These are phyloP conservation scores for Chelonia mydas DNA, from an alignment of 2,797 vertebrate genomes.

Conservation along the genomic window DNA sequence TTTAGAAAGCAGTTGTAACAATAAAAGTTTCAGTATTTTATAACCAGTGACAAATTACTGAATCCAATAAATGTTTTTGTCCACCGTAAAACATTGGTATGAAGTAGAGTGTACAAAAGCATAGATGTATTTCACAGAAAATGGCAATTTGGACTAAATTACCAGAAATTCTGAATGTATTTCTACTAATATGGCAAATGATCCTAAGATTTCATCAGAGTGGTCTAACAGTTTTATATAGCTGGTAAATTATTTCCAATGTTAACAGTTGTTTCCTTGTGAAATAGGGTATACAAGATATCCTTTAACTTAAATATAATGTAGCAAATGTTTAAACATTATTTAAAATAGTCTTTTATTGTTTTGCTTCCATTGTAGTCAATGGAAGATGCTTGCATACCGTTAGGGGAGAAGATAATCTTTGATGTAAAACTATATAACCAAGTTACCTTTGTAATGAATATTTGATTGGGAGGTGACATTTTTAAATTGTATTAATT, in stretches of 20 bases:
- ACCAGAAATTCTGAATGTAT: not conserved
- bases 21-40: slow-evolving; percentile 36
- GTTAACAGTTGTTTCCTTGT: not conserved
- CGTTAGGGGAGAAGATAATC: rapidly evolving
- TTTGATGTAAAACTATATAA: not conserved
- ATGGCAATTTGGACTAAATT: not conserved
- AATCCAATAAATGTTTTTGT: slow-evolving; percentile 26
- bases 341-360: not conserved
- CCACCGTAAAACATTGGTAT: not conserved
- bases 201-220: not conserved
- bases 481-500: not conserved
- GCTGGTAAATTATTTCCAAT: not conserved
- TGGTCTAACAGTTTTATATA: not conserved
- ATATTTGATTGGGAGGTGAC: not conserved
- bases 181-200: not conserved
- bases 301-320: not conserved
- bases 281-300: not conserved
- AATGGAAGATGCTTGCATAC: not conserved
- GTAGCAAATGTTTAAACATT: not conserved
- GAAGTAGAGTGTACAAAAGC: not conserved
- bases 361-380: not conserved
- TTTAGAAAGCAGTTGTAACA: slow-evolving; percentile 49
- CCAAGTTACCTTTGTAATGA: not conserved
- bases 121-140: not conserved
- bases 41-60: slow-evolving; percentile 23